Evolutionary conservation across 1,140 invertebrate species (phyloP).

Genomic region (Caenorhabditis inopinata): DNA sequence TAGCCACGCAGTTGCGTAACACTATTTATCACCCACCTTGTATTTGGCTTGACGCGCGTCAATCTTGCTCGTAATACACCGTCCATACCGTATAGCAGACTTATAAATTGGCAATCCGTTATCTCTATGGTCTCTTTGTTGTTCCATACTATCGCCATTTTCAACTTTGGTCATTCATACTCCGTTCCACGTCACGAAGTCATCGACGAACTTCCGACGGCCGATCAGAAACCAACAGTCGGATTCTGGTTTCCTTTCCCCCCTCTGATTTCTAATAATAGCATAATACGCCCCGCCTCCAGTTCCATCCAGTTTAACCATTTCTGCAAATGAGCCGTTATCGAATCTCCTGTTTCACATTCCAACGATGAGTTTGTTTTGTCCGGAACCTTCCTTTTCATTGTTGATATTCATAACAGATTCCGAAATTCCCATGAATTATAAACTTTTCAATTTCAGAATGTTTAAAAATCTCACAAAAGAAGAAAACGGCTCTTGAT

Average conservation of each 20-base stretch:
- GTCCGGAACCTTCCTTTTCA: no score
- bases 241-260: constrained; percentile 5
- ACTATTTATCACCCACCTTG: no score
- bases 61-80: no score
- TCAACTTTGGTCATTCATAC: constrained; percentile 23
- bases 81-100: background rate
- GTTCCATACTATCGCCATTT: background rate
- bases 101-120: background rate
- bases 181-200: background rate
- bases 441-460: no score
- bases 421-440: no score
- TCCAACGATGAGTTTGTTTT: no score
- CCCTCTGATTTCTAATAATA: no score
- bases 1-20: no score
- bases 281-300: background rate
- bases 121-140: background rate
- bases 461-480: no score
- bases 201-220: constrained; percentile 22
- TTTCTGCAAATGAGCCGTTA: background rate
- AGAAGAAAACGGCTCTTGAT: no score
- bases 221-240: background rate
- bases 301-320: background rate
- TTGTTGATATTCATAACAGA: no score
- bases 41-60: no score
- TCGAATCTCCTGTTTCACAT: background rate